Base-by-base conservation (phyloP, 2,888 invertebrate genomes). In the Chloroclystis v-ata region DNA sequence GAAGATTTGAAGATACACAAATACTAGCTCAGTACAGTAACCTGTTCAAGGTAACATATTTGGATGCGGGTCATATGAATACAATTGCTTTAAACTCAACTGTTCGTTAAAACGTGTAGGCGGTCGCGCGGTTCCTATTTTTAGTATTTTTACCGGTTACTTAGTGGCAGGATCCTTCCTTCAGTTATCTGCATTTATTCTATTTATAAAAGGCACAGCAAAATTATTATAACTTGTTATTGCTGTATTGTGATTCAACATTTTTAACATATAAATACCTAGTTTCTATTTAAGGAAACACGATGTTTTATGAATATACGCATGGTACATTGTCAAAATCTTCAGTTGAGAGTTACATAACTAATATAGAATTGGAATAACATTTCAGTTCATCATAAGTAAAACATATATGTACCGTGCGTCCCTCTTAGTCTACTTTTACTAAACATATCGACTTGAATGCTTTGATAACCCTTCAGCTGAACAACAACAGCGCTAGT, bases 401-500 rank as follows among this genome's bases (percentile, higher is more conserved):
- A n/a, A n/a, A n/a, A n/a, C n/a, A n/a, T n/a, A n/a, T n/a, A n/a
- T n/a, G n/a, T n/a, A n/a, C n/a, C n/a, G n/a, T n/a, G n/a, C n/a
- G n/a, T n/a, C n/a, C n/a, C n/a, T n/a, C n/a, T n/a, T n/a, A n/a
- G n/a, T n/a, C n/a, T n/a, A n/a, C n/a, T n/a, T n/a, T n/a, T n/a
- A n/a, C n/a, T n/a, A n/a, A n/a, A n/a, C n/a, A n/a, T n/a, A n/a
- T n/a, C n/a, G n/a, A n/a, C n/a, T n/a, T n/a, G n/a, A n/a, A n/a
- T n/a, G n/a, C n/a, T n/a, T n/a, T n/a, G n/a, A n/a, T n/a, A n/a
- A n/a, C 5, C n/a, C 44, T 78, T 3, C 74, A 95, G 95, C 89
- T 95, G 59, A 95, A 95, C 85, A 90, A 89, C 57, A 90, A 91
- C 75, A 81, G 89, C 7, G 77, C 89, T 29, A 82, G 45, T 25